Conservation (phyloP, 2,888 invertebrate species). For the Anaspis maculata region DNA sequence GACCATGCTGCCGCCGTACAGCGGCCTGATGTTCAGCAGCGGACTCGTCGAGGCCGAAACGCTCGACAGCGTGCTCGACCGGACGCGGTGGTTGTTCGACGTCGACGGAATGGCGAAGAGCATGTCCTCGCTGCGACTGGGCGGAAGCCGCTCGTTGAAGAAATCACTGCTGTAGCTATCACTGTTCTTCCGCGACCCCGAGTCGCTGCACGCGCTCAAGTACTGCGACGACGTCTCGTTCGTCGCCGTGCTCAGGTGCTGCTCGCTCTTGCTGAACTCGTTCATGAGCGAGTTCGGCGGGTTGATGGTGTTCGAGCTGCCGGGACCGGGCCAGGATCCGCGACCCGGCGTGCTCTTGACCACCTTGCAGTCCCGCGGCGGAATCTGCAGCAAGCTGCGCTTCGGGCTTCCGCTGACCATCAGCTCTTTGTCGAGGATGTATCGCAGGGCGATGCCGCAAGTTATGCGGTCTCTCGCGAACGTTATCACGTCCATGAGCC, state of each 20-base stretch:
- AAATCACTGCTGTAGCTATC: slow-evolving; percentile 36
- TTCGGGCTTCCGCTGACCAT: slow-evolving; percentile 32
- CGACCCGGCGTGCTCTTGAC: slow-evolving; percentile 69
- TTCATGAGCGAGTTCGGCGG: slow-evolving; percentile 36
- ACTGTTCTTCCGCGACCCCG: slow-evolving; percentile 37
- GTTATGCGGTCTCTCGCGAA: slow-evolving; percentile 76
- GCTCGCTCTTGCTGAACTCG: slow-evolving; percentile 80
- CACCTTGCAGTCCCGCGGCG: slow-evolving; percentile 64
- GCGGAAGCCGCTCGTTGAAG: slow-evolving; percentile 51
- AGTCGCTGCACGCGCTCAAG: slow-evolving; percentile 44
- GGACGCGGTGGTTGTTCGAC: slow-evolving; percentile 22
- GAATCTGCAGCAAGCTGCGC: slow-evolving; percentile 56
- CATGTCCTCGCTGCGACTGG: slow-evolving; percentile 75
- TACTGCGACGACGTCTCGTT: slow-evolving; percentile 51
- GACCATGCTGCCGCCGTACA: slow-evolving; percentile 55
- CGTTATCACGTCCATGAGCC: slow-evolving; percentile 93
- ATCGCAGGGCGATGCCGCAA: slow-evolving; percentile 36
- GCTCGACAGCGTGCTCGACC: slow-evolving; percentile 50
- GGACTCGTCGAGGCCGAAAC: slow-evolving; percentile 65
- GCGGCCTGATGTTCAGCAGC: slow-evolving; percentile 52
- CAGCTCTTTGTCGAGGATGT: slow-evolving; percentile 42
- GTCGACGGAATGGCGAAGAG: slow-evolving; percentile 41
- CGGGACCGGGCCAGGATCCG: slow-evolving; percentile 82
- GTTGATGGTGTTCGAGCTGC: slow-evolving; percentile 47
- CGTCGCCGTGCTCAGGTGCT: slow-evolving; percentile 55